Conservation (phyloP, 2,888 invertebrate genomes). For the Xestia ashworthii region DNA sequence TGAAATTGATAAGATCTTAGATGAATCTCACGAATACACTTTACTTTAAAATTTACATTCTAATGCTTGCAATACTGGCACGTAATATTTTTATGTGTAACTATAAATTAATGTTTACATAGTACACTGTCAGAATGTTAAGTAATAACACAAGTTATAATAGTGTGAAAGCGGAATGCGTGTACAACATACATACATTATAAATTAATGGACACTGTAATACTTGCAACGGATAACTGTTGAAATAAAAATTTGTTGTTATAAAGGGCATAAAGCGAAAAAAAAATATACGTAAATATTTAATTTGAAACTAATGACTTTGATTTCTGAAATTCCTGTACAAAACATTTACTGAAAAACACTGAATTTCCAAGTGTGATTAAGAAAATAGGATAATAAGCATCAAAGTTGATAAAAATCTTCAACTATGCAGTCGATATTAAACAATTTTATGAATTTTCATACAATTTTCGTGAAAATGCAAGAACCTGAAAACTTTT, state of each 20-base stretch:
- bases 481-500: not conserved
- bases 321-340: conserved; percentile 72
- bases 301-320: conserved; percentile 80
- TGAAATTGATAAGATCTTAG: conserved; percentile 74
- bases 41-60: conserved; percentile 78
- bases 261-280: conserved; percentile 86
- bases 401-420: not conserved
- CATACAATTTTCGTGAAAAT: not conserved
- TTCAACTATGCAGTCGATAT: no score
- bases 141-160: conserved; percentile 71
- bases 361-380: not conserved
- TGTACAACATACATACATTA: conserved; percentile 76
- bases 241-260: conserved; percentile 86
- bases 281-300: conserved; percentile 90
- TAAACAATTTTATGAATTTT: not conserved
- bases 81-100: conserved; percentile 76
- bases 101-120: conserved; percentile 74
- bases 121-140: conserved; percentile 74
- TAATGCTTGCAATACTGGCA: conserved; percentile 80
- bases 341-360: not conserved
- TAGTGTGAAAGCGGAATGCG: conserved; percentile 63
- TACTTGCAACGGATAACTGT: conserved; percentile 81
- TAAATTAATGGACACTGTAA: conserved; percentile 76
- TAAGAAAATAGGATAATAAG: not conserved
- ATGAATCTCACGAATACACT: conserved; percentile 76